Base-by-base conservation (phyloP, 2,113 vertebrate genomes). In the Tretioscincus oriximinensis region DNA sequence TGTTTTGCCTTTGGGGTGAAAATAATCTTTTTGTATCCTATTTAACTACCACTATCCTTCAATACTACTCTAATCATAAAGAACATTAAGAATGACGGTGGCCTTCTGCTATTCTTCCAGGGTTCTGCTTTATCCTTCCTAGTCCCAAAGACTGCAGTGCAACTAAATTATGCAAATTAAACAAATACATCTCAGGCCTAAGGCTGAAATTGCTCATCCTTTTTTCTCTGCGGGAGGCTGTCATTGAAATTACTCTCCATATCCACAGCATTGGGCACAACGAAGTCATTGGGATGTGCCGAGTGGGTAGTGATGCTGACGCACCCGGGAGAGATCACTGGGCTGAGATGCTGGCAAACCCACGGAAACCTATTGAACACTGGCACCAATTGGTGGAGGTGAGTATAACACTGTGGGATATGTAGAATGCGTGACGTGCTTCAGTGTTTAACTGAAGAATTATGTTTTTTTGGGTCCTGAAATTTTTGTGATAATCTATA, bases 381-480 rank as follows among this genome's bases (percentile, higher is more conserved):
- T 98, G 97, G 97, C 96, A 98, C 85, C 96, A 97, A 90, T 95
- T 98, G 70, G 95, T 97, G 77, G 97, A 98, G 97, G 95, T 95
- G 76, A 70, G 83, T 7, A 10, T 49, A 0, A 29, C 60, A 12
- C 18, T 16, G 29, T 26, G 28, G 31, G 16, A 41, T 58, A 20
- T 60, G 14, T 18, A 22, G 24, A 9, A 22, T 7, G 3, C 21
- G 22, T 68, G 61, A 22, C 49, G 29, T 16, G 6, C 67, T 69
- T 35, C 21, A 22, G 67, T 21, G 18, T 18, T 68, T 69, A 18
- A 41, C 29, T 41, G 54, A 58, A 58, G 4, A 18, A 14, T 14
- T 4, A 58, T 58, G 18, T 58, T 58, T 58, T 4, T 58, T 58
- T 58, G 14, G 54, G 16, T 58, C 14, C 54, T 58, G 18, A 58